A percentile compares a stretch with the other conserved stretches of the same genome.
These are phyloP conservation scores for Acropternis orthonyx DNA, from an alignment of 2,797 vertebrate genomes.

Conservation along the genomic window DNA sequence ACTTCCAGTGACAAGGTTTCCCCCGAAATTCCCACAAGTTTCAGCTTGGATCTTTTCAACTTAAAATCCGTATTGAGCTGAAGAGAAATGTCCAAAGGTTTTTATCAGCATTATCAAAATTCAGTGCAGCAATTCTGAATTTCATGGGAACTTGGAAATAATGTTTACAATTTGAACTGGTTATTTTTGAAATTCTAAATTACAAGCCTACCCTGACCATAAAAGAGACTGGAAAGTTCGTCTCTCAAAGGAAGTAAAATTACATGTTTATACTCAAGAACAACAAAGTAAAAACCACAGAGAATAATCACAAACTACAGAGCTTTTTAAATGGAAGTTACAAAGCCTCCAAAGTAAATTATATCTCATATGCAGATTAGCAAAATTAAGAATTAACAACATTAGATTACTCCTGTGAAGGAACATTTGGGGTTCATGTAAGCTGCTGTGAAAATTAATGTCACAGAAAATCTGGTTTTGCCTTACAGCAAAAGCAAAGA, in stretches of 20 bases:
- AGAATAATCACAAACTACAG: background rate
- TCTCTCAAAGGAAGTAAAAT: background rate
- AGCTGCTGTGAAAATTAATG: background rate
- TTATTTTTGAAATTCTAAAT: constrained; percentile 1
- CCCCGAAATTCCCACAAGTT: background rate
- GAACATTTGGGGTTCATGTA: background rate
- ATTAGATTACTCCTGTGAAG: background rate
- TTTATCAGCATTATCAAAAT: background rate
- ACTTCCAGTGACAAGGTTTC: background rate
- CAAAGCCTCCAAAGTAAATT: background rate
- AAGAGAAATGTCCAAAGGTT: background rate
- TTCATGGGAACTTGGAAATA: background rate
- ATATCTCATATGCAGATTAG: background rate
- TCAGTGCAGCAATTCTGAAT: background rate
- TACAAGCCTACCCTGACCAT: background rate
- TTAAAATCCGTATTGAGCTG: background rate
- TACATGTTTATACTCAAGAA: background rate
- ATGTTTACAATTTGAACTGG: background rate
- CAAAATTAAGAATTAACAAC: background rate
- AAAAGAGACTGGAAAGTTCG: background rate
- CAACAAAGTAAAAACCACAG: background rate
- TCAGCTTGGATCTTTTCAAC: background rate
- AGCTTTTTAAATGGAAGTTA: background rate
- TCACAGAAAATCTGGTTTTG: background rate
- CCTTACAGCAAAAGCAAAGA: background rate